These are phyloP conservation scores for Calyptommatus sinebrachiatus DNA, from an alignment of 2,113 vertebrate genomes.

Conservation along the genomic window DNA sequence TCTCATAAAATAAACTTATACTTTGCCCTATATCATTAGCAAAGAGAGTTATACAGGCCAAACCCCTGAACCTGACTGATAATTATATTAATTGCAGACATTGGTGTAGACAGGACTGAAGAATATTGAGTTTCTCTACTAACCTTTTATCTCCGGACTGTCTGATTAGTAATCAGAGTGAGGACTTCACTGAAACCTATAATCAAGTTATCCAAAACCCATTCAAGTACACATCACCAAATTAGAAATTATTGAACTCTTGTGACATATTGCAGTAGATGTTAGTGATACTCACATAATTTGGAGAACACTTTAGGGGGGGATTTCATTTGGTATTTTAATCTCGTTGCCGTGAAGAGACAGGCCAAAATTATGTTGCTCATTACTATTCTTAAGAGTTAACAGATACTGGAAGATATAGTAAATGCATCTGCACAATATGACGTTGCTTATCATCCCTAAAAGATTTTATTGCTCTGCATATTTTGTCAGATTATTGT, in stretches of 20 bases:
- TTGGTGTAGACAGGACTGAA: not conserved
- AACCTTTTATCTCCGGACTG: conserved; percentile 18
- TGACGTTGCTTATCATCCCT: too few species aligned
- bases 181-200: conserved; percentile 20
- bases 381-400: not conserved
- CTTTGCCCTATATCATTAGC: not conserved
- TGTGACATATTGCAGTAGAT: conserved; percentile 3
- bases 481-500: too few species aligned
- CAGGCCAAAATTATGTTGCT: conserved; percentile 7
- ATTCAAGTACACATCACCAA: conserved; percentile 15
- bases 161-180: conserved; percentile 22
- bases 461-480: too few species aligned
- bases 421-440: too few species aligned
- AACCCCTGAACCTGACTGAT: not conserved
- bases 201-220: conserved; percentile 24
- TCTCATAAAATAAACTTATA: not conserved
- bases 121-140: not conserved
- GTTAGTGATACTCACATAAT: not conserved
- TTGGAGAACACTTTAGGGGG: conserved; percentile 10
- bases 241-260: conserved; percentile 27
- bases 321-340: not conserved
- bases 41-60: not conserved
- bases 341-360: not conserved
- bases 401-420: too few species aligned
- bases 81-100: conserved; percentile 28